phyloP scores from a whole-genome alignment of 2,888 invertebrate genomes.

The Empis livida region DNA sequence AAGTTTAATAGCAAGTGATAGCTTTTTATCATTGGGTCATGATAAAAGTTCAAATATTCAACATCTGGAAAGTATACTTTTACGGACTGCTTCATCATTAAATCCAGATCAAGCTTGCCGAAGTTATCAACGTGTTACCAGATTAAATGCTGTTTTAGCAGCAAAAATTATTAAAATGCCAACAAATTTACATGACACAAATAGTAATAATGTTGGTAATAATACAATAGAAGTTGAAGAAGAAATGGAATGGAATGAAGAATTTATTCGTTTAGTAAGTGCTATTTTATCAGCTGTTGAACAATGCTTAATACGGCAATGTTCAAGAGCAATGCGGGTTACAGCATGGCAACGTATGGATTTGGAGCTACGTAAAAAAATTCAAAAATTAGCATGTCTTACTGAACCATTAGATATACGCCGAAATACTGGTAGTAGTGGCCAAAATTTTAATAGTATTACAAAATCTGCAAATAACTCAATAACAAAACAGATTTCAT shows the following conservation, averaged over 20 bases:
- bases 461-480: not conserved
- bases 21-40: constrained; percentile 52
- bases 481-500: constrained; percentile 19
- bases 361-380: constrained; percentile 44
- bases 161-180: constrained; percentile 35
- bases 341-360: constrained; percentile 54
- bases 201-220: constrained; percentile 21
- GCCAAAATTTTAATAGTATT: constrained; percentile 20
- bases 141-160: constrained; percentile 32
- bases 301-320: constrained; percentile 56
- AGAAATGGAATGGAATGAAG: constrained; percentile 40
- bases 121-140: constrained; percentile 46
- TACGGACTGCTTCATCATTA: constrained; percentile 63
- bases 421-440: constrained; percentile 22
- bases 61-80: constrained; percentile 64
- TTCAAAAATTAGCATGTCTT: constrained; percentile 49
- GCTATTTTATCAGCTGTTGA: constrained; percentile 54
- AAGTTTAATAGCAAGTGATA: constrained; percentile 54
- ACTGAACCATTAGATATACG: constrained; percentile 31
- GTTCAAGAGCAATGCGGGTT: constrained; percentile 48
- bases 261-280: constrained; percentile 45
- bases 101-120: constrained; percentile 73
- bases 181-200: constrained; percentile 25
- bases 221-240: constrained; percentile 29
- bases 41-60: constrained; percentile 62